Percentiles rank a stretch among this genome's conserved stretches.
phyloP scores from a whole-genome alignment of 2,113 vertebrate species.

The Phyllostomus discolor region DNA sequence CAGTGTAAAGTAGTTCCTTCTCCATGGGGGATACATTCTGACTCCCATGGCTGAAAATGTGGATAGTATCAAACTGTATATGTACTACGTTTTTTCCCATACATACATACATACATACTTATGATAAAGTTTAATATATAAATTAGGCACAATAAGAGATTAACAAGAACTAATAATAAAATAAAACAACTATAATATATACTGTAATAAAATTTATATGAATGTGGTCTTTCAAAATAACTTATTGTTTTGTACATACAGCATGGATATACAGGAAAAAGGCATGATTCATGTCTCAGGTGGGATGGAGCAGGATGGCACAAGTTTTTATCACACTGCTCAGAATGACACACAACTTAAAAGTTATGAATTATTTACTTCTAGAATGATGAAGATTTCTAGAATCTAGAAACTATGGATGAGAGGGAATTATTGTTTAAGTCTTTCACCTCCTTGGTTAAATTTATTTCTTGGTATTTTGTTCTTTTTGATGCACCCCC shows the following conservation, averaged over 20 bases:
- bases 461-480: not conserved
- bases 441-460: not conserved
- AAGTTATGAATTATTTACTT: not conserved
- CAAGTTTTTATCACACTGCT: not conserved
- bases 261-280: not conserved
- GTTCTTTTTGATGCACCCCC: not conserved
- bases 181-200: not conserved
- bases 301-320: not conserved
- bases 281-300: not conserved
- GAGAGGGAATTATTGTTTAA: not conserved
- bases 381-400: not conserved
- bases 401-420: not conserved
- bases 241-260: not conserved
- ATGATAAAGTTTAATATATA: not conserved
- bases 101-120: not conserved
- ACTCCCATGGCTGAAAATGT: not conserved
- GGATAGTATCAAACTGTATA: not conserved
- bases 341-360: not conserved
- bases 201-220: not conserved
- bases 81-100: not conserved
- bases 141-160: not conserved
- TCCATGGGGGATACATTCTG: not conserved
- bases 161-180: not conserved
- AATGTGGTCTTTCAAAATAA: not conserved
- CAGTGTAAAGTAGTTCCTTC: not conserved